Evolutionary conservation across 2,888 invertebrate species (phyloP).

Genomic region (Sericinus montela): DNA sequence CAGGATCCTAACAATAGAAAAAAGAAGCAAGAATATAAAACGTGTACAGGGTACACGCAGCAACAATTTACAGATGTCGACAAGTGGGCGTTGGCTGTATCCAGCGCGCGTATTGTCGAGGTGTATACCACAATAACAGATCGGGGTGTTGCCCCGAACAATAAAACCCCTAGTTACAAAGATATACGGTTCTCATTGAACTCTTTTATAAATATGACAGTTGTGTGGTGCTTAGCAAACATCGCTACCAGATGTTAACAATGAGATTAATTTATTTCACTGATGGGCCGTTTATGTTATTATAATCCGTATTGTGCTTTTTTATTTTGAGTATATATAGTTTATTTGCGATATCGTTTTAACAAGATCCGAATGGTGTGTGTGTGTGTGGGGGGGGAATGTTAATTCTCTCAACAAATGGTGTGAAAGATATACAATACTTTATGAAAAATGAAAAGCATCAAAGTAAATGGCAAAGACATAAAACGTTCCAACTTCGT

Average conservation of each 20-base stretch:
- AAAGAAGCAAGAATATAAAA: conserved; percentile 1
- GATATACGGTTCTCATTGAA: conserved; percentile 7
- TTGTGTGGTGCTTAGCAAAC: conserved; percentile 15
- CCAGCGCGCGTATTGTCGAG: conserved; percentile 7
- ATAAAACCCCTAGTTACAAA: conserved; percentile 8
- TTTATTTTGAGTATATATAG: neutral
- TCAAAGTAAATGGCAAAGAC: neutral
- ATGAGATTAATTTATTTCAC: conserved; percentile 12
- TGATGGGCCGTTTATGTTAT: conserved; percentile 1
- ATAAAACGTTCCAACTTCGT: neutral
- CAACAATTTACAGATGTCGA: conserved; percentile 22
- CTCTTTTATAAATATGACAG: conserved; percentile 16
- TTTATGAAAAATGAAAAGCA: too few species aligned
- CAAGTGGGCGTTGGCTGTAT: conserved; percentile 20
- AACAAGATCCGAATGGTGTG: too few species aligned
- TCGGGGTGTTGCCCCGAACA: conserved; percentile 11
- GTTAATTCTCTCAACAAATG: too few species aligned
- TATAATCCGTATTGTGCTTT: conserved; percentile 2
- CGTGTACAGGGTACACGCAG: neutral
- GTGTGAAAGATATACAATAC: too few species aligned
- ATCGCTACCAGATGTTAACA: conserved; percentile 17
- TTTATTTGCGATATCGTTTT: neutral
- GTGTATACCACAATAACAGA: conserved; percentile 8
- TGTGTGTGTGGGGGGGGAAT: too few species aligned
- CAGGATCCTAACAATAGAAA: neutral